These are phyloP conservation scores for Podarcis raffonei DNA, from an alignment of 2,113 vertebrate species.

Conservation along the genomic window DNA sequence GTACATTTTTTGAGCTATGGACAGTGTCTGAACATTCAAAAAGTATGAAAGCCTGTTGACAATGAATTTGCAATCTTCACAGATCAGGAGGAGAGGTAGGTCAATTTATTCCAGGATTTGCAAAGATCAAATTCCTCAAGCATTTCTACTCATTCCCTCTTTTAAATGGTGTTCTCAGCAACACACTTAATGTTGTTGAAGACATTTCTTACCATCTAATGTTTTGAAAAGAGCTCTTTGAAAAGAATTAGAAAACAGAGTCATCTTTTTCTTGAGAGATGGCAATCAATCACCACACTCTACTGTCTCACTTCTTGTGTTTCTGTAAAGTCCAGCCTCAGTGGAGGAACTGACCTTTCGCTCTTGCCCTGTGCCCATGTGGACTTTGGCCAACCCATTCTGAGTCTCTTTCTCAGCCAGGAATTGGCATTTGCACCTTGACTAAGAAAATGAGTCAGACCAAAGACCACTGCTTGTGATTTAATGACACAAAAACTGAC, in stretches of 20 bases:
- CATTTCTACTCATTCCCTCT: not conserved
- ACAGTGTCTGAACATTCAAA: not conserved
- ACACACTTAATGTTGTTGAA: not conserved
- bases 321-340: slow-evolving; percentile 24
- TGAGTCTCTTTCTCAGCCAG: slow-evolving; percentile 35
- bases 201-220: not conserved
- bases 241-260: slow-evolving; percentile 24
- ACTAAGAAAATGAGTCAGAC: slow-evolving; percentile 60
- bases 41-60: not conserved
- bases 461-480: slow-evolving; percentile 30
- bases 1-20: not conserved
- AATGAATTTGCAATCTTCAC: not conserved
- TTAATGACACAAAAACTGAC: slow-evolving; percentile 65
- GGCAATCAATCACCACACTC: slow-evolving; percentile 32
- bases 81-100: not conserved
- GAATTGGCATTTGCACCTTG: slow-evolving; percentile 50
- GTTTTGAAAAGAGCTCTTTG: not conserved
- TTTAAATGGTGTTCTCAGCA: not conserved
- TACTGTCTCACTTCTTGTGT: slow-evolving; percentile 39
- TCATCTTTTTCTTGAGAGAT: slow-evolving; percentile 37
- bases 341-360: slow-evolving; percentile 19
- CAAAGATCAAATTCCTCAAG: not conserved
- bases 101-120: not conserved
- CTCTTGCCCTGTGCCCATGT: not conserved
- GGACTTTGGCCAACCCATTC: slow-evolving; percentile 38